phyloP scores from a whole-genome alignment of 1,140 invertebrate species.

The Riptortus pedestris region DNA sequence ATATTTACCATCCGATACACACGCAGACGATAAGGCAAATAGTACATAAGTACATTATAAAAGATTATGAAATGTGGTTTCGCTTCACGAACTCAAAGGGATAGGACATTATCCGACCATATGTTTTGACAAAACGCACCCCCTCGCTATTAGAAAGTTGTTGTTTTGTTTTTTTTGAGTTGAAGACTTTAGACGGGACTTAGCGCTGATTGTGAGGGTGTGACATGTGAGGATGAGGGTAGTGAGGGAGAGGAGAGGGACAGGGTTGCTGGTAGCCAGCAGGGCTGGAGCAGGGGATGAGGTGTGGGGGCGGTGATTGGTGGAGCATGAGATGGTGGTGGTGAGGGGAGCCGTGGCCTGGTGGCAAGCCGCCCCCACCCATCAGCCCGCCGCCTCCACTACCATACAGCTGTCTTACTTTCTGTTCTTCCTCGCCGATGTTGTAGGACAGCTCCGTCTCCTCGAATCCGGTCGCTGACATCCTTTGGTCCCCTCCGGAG shows the following conservation, averaged over 20 bases:
- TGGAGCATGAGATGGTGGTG: slow-evolving; percentile 38
- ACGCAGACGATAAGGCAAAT: not conserved
- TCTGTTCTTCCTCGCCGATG: slow-evolving; percentile 85
- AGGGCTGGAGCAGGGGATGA: slow-evolving; percentile 48
- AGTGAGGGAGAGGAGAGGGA: slow-evolving; percentile 48
- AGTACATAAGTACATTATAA: not conserved
- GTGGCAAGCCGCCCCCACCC: slow-evolving; percentile 49
- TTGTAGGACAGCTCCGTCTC: slow-evolving; percentile 96
- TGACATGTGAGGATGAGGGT: slow-evolving; percentile 48
- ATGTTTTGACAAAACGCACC: not conserved
- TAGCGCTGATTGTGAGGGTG: slow-evolving; percentile 59
- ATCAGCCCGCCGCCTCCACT: slow-evolving; percentile 45
- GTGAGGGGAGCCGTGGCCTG: slow-evolving; percentile 36
- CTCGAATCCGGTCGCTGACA: slow-evolving; percentile 97
- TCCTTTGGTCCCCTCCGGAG: slow-evolving; percentile 71
- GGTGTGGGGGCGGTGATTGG: slow-evolving; percentile 48
- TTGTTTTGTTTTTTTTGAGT: too few relatives aligned
- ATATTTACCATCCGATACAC: too few relatives aligned
- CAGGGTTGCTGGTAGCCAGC: slow-evolving; percentile 47
- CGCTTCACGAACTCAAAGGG: not conserved
- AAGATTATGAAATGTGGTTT: not conserved
- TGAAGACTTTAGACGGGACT: too few relatives aligned
- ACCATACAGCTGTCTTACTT: slow-evolving; percentile 91
- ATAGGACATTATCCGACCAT: not conserved
- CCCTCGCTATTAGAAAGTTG: too few relatives aligned